Base-by-base conservation (phyloP, 2,113 vertebrate genomes). In the Syngnathus scovelli region DNA sequence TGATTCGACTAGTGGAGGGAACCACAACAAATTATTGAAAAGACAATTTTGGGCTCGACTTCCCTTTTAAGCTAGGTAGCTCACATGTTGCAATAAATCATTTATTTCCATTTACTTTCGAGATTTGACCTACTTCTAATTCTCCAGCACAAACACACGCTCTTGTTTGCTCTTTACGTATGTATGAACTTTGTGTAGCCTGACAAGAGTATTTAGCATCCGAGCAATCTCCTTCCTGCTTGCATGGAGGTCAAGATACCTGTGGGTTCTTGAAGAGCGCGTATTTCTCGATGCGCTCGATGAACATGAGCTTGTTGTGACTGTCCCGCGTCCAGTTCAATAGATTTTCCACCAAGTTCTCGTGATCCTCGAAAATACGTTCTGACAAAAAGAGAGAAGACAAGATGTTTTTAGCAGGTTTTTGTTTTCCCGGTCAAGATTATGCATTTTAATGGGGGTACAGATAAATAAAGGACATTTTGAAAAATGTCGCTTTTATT, bases 251-350 rank as follows among this genome's bases (percentile, higher is more conserved):
- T 36, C 6, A 13, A n/a, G 13, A 78, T 63, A 99, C 96, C 93
- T 98, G 97, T 21, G 96, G 97, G 81, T 98, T 98, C 89, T 99
- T 98, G 87, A 98, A 99, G 68, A 99, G 94, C 60, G 96, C 96
- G 0, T 98, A 97, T 88, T 98, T 98, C 92, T 98, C 96, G 75
- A 98, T 99, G 66, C 96, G 95, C 67, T 98, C 96, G 71, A 96
- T 95, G 13, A 99, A 99, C 92, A 98, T 93, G 2, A 99, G 93
- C 78, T 98, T 99, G 85, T 99, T 98, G 85, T 98, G 96, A 80
- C 97, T 99, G 84, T 99, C 97, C 78, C 97, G 92, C 67, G 97
- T 99, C 97, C 97, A 99, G 86, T 99, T 99, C 61, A 98, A 86
- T 33, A 99, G 93, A 83, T 98, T 99, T 88, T 99, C 96, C 86